Evolutionary conservation across 2,888 invertebrate species (phyloP), one percentile per base, ranked within the genome.

Genomic region (Ophonus ardosiacus): DNA sequence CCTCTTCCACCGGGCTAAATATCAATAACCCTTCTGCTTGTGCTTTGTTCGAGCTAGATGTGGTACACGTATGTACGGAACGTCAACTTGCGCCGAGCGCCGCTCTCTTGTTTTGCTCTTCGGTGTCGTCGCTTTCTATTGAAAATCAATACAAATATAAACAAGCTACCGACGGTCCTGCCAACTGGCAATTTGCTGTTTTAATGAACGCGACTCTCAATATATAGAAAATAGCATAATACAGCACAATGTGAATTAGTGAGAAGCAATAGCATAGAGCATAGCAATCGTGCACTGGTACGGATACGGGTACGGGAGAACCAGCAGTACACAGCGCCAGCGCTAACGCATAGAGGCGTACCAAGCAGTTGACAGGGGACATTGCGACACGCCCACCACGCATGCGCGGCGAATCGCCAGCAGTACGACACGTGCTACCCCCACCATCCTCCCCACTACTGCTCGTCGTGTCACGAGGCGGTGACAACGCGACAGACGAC

Each of bases 401-500:
- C 85, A 85, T 85, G 85, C 85, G 85, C 85, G 10, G 71, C 38
- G 17, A 57, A 31, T 38, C 31, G 80, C 21, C 59, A 56, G 38
- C 57, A 80, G 21, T 80, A 68, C 85, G 85, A 85, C 80, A 80
- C 57, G 24, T 38, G 40, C 38, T 56, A 31, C 85, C 85, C 85
- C 85, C 80, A 71, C 85, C 59, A 65, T 10, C n/a, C n/a, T 43
- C 71, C 80, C 85, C 80, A 76, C 84, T 40, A 40, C 68, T 15
- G 38, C 57, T 8, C 61, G 17, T 59, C 31, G 15, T 84, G 84
- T 84, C 85, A 76, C 85, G 76, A 85, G 85, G 81, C 89, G 90
- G 91, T 91, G 91, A 91, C 91, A 91, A 90, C 90, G 89, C 88
- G 90, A 91, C 91, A 85, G 59, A 88, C 88, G 90, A 91, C 80